A percentile compares a stretch with the other conserved stretches of the same genome.
phyloP scores from a whole-genome alignment of 1,140 invertebrate species.

The Brachystomella parvula region DNA sequence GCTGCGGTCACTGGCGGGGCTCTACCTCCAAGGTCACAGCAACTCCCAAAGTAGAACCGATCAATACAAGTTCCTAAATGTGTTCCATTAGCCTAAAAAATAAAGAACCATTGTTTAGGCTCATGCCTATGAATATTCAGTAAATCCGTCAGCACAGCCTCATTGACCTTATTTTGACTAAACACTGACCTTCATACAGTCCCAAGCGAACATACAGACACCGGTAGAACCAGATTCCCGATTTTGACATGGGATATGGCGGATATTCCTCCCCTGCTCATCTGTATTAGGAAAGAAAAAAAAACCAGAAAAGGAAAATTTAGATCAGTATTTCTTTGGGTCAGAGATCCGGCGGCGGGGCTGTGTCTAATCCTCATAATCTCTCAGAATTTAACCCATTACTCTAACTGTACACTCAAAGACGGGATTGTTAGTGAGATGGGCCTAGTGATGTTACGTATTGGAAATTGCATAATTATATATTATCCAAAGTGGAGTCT shows the following conservation, averaged over 20 bases:
- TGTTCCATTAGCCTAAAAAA: conserved; percentile 34
- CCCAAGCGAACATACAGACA: conserved; percentile 88
- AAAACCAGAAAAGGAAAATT: background rate
- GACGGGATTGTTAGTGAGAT: too few relatives aligned
- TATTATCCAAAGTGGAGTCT: too few relatives aligned
- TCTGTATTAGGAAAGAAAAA: conserved; percentile 52
- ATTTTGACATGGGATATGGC: conserved; percentile 72
- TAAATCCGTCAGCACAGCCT: too few relatives aligned
- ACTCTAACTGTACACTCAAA: too few relatives aligned
- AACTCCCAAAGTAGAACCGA: conserved; percentile 38
- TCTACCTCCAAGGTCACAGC: conserved; percentile 36
- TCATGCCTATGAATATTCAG: too few relatives aligned
- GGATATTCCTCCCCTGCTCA: conserved; percentile 69
- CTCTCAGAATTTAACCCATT: too few relatives aligned
- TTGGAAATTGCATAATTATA: too few relatives aligned
- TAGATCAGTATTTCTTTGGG: conserved; percentile 5
- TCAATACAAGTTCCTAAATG: conserved; percentile 39
- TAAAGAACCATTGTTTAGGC: too few relatives aligned
- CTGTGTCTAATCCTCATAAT: too few relatives aligned
- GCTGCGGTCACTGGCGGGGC: background rate
- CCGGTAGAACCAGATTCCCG: conserved; percentile 58
- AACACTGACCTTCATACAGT: conserved; percentile 62
- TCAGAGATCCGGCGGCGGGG: conserved; percentile 4
- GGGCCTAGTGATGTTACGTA: too few relatives aligned
- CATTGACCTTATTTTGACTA: conserved; percentile 1